Evolutionary conservation across 2,888 invertebrate species (phyloP).

Genomic region (Phlogophora meticulosa): DNA sequence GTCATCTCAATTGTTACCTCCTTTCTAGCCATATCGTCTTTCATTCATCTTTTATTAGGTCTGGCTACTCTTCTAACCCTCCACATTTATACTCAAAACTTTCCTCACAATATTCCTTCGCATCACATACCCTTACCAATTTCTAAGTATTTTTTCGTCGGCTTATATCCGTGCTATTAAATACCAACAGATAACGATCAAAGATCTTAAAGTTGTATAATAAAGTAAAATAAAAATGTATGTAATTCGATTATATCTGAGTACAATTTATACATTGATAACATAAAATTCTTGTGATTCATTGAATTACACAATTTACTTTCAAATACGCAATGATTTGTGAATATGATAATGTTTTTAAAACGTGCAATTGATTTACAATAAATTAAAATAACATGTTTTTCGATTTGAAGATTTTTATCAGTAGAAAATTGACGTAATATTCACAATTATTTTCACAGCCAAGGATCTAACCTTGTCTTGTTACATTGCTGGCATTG

Average conservation of each 20-base stretch:
- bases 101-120: too few species aligned
- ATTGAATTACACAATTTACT: conserved; percentile 40
- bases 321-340: conserved; percentile 21
- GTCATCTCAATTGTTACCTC: too few species aligned
- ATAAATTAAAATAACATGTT: conserved; percentile 24
- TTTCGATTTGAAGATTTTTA: conserved; percentile 26
- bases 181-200: conserved; percentile 12
- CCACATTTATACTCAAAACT: too few species aligned
- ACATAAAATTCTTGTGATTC: conserved; percentile 12
- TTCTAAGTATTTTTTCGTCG: too few species aligned
- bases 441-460: conserved; percentile 37
- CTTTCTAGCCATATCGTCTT: too few species aligned
- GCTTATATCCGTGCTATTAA: conserved; percentile 26
- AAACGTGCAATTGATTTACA: conserved; percentile 29
- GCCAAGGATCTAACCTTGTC: conserved; percentile 31
- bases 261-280: conserved; percentile 35
- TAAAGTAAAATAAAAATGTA: conserved; percentile 25
- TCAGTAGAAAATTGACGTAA: conserved; percentile 20
- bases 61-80: too few species aligned
- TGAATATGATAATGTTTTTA: neutral
- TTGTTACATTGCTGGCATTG: conserved; percentile 9
- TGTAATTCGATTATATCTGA: conserved; percentile 17
- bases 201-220: conserved; percentile 27
- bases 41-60: too few species aligned
- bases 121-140: too few species aligned